These are phyloP conservation scores for Thecophora atra DNA, from an alignment of 2,888 invertebrate species.

Conservation along the genomic window DNA sequence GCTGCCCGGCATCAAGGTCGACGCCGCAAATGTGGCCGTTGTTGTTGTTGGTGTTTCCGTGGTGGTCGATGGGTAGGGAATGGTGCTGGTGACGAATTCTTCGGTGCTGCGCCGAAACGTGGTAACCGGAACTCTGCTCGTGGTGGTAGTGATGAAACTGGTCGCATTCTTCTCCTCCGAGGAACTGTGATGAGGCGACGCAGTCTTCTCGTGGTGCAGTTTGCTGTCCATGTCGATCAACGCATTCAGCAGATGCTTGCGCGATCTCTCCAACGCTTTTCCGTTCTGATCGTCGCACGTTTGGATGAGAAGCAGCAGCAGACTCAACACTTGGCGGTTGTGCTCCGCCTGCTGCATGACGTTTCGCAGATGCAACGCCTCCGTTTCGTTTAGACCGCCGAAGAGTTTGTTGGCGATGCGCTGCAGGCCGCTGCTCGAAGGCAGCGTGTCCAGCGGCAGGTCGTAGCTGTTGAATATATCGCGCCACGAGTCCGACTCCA, in stretches of 20 bases:
- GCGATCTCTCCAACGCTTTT: constrained; percentile 76
- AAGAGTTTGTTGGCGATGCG: constrained; percentile 80
- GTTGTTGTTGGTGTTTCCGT: constrained; percentile 50
- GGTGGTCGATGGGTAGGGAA: constrained; percentile 51
- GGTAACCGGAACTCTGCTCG: constrained; percentile 49
- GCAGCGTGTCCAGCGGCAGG: constrained; percentile 67
- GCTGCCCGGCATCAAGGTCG: constrained; percentile 44
- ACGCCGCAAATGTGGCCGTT: constrained; percentile 43
- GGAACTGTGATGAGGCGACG: constrained; percentile 38
- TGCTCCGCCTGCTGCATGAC: constrained; percentile 85
- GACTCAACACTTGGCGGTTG: constrained; percentile 77
- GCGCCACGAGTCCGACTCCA: constrained; percentile 53
- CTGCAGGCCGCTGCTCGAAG: constrained; percentile 74
- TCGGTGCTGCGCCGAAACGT: constrained; percentile 54
- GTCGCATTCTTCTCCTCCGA: constrained; percentile 19
- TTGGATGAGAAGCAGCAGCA: constrained; percentile 80
- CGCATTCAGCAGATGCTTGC: constrained; percentile 75
- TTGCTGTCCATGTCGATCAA: constrained; percentile 72
- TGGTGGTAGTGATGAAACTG: constrained; percentile 40
- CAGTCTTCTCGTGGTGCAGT: constrained; percentile 51
- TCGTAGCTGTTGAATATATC: constrained; percentile 68
- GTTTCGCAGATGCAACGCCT: constrained; percentile 77
- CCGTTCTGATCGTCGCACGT: constrained; percentile 80
- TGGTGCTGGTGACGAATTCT: constrained; percentile 57
- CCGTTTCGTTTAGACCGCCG: constrained; percentile 78